Evolutionary conservation across 1,140 invertebrate species (phyloP), one percentile per base, ranked within the genome.

Genomic region (Polypedilum pembai): DNA sequence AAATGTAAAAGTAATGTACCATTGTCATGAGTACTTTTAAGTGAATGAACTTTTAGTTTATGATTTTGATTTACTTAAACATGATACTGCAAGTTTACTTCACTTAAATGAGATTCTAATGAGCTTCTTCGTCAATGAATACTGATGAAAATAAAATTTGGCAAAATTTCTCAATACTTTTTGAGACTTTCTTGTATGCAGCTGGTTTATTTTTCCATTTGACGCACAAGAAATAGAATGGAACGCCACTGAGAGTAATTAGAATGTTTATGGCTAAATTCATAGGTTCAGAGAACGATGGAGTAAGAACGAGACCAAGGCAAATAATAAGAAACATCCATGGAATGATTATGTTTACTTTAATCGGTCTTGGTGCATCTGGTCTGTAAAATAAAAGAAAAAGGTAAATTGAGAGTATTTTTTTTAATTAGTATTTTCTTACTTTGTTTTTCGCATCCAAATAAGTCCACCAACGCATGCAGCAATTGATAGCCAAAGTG

Each of bases 181-280:
- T 77, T 12, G 81, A 81, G 10, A 81, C 18, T 1, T 78, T 76
- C 0, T 78, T 77, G 74, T 79, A 80, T 66, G 73, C 76, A 20
- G 74, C 74, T 24, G 86, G 86, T 81, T 96, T 97, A 21, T 87
- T 89, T 79, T 92, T 86, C 93, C 94, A 96, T 75, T 87, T 86
- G 20, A 98, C 93, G 77, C 94, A 95, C 0, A 95, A 76, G 69
- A 91, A 88, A 82, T 98, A 98, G 3, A 98, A 91, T 1, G 96
- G 96, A 75, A 98, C 90, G 8, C 95, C 95, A 7, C 93, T 91
- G 0, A 91, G 78, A 41, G 96, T 92, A 63, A 98, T 94, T 8
- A 85, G 85, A 10, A 93, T 81, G 15, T 94, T 95, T 65, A 97
- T 88, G 0, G 91, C 90, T 10, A 94, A 92, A 83, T 95, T 94